Evolutionary conservation across 2,888 invertebrate species (phyloP), one percentile per base, ranked within the genome.

Genomic region (Geotrupes spiniger): DNA sequence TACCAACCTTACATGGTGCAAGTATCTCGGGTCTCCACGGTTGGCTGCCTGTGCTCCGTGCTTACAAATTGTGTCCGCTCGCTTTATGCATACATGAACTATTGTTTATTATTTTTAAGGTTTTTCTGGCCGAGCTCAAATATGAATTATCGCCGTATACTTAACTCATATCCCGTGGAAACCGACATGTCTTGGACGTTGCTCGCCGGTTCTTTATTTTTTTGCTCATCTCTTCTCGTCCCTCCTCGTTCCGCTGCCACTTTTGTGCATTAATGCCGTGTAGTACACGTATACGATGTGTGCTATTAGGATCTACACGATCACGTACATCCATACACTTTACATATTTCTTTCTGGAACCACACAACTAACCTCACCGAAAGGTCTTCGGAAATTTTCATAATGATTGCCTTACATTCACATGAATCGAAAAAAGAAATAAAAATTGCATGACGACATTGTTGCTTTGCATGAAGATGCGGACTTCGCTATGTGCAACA

Each of bases 141-240:
- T 68, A 68, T 69, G 69, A 69, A 63, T 66, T 69, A 69, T 69
- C 64, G 63, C 59, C 57, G 65, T 63, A 61, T 63, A 63, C 61
- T 63, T 62, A 62, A 56, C 64, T 64, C 62, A 61, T 61, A 62
- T 63, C 61, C 63, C 63, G 62, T 59, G 59, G 60, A 63, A 60
- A 60, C 56, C 52, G 53, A 53, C 53, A 57, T 61, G 59, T 53
- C 54, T 59, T 53, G 57, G n/a, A 16, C 9, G 10, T 31, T 33
- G 33, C 33, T 33, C 14, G 33, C 33, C 12, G 10, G 2, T 14
- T 33, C 15, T 33, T 33, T 33, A 12, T 33, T 33, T 14, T 31
- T 1, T 31, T 31, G 28, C 28, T 28, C 12, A 11, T 29, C 12
- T n/a, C n/a, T 21, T n/a, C 15, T 33, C n/a, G 12, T 33, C 14